Base-by-base conservation (phyloP, 2,888 invertebrate genomes). In the Clunio marinus region DNA sequence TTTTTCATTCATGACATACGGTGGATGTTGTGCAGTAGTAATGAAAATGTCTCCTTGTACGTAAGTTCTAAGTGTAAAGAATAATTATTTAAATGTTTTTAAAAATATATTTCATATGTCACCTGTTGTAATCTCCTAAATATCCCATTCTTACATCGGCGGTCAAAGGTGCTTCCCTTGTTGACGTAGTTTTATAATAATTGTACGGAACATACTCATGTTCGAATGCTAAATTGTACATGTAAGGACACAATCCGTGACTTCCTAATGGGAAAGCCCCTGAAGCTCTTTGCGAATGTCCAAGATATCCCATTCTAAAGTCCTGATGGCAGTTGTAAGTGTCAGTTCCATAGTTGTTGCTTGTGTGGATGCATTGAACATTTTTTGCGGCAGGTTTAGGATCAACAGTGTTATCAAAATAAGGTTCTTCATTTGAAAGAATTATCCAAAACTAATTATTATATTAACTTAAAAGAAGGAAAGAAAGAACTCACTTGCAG, bases 201-300 rank as follows among this genome's bases (percentile, higher is more conserved):
- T 73, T 73, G n/a, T 74, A 74, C 41, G 75, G 58, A 13, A 45
- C 73, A 1, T 74, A 72, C 1, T 77, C 76, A 17, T 78, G 77
- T 66, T 77, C 77, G 46, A 78, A 77, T 1, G 75, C 73, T 25
- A 76, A 77, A 0, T 77, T 74, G 57, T 78, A 77, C 63, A 77
- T 77, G 28, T 77, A 78, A 69, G 75, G 77, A 55, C 55, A 55
- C 7, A 55, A 15, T 22, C 66, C 51, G 35, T 55, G 51, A 35
- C n/a, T 28, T 5, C 55, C 66, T 10, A 20, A 24, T 28, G 55
- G 55, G n/a, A 32, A 32, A 24, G 55, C 13, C 7, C 55, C 24
- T 8, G 66, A 25, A 10, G 37, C 66, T 3, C 8, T 20, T 35
- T 66, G 66, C n/a, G 20, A 25, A 8, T 17, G n/a, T 35, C 66